Percentiles rank a stretch among this genome's conserved stretches.
Evolutionary conservation across 2,888 invertebrate genomes (phyloP).

Genomic region (Rhagonycha fulva): DNA sequence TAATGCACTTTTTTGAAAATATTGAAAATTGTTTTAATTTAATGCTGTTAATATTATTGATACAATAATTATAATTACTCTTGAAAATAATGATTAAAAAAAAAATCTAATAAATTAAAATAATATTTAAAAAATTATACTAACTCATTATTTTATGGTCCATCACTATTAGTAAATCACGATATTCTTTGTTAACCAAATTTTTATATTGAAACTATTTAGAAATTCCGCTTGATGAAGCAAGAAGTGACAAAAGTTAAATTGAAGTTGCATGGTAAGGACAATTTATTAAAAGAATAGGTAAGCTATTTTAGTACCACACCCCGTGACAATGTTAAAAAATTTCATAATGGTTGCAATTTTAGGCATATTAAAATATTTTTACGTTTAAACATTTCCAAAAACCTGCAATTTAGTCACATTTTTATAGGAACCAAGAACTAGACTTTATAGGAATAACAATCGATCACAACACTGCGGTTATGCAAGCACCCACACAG

Average conservation of each 20-base stretch:
- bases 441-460: background rate
- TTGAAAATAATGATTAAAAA: background rate
- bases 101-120: background rate
- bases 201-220: background rate
- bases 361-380: background rate
- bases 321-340: background rate
- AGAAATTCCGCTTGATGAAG: background rate
- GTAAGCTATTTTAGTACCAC: background rate
- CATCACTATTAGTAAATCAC: background rate
- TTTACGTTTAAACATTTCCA: background rate
- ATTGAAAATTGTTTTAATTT: background rate
- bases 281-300: background rate
- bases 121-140: background rate
- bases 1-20: background rate
- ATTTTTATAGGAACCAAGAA: background rate
- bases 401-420: background rate
- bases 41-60: background rate
- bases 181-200: background rate
- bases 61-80: background rate
- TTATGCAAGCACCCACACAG: background rate
- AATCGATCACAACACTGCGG: background rate
- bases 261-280: background rate
- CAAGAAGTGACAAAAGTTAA: background rate
- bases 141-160: background rate
- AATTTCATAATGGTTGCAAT: background rate